Base-by-base conservation (phyloP, 1,140 invertebrate species). In the Musca domestica region DNA sequence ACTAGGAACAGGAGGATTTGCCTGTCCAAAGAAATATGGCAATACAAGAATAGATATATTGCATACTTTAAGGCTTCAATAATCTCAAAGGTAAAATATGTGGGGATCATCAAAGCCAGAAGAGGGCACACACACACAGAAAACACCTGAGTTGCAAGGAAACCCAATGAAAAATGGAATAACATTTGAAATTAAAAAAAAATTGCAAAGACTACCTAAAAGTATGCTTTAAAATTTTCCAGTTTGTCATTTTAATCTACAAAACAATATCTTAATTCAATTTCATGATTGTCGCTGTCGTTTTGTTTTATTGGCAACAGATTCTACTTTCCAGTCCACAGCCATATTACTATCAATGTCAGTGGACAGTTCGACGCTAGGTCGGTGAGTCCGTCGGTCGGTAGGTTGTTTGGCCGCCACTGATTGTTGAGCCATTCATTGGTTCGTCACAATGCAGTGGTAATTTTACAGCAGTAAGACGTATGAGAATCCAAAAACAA, bases 371-470 rank as follows among this genome's bases (percentile, higher is more conserved):
- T n/a, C n/a, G n/a, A n/a, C n/a, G n/a, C n/a, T n/a, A n/a, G n/a
- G n/a, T 56, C 52, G 23, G 22, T 56, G 10, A 12, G 34, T 7
- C 34, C 6, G 34, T 10, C 4, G 2, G 34, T 5, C 34, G 34
- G 10, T 7, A 5, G 6, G 34, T 2, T 30, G n/a, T n/a, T n/a
- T n/a, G n/a, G n/a, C n/a, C 3, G 27, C 27, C 27, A 30, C 3
- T 30, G 27, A 9, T 30, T 30, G 27, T 30, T 30, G 9, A 9
- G 27, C 9, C 3, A 9, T 30, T 30, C 3, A 4, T 41, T 41
- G 34, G 34, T 4, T 61, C 56, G 27, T 61, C 56, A 61, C 56
- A 61, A 41, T 61, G 56, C 56, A 61, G 56, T 61, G 56, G 56
- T 19, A 61, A 61, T 61, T 61, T 61, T 34, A 5, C 17, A 17